Percentiles rank a stretch among this genome's conserved stretches.
Conservation (phyloP, 2,797 vertebrate genomes). For the Galaxias olidus region DNA sequence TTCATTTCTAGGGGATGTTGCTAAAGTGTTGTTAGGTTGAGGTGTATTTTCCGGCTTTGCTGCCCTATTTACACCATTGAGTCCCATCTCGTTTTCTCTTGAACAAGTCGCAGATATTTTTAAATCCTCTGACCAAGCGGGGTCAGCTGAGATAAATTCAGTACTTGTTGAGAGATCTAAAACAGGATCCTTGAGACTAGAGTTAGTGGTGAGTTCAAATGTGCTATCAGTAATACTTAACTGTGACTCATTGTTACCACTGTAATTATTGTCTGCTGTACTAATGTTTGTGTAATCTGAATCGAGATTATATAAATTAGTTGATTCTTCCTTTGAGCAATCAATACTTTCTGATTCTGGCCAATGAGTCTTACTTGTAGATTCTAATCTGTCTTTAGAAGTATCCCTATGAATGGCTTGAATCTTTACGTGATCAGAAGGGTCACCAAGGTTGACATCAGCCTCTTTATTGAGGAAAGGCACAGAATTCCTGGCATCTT, state of each 20-base stretch:
- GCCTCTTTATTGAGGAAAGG: constrained; percentile 12
- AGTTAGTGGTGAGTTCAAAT: constrained; percentile 2
- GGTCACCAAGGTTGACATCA: neutral
- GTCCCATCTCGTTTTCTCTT: neutral
- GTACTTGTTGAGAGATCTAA: neutral
- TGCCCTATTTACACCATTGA: constrained; percentile 14
- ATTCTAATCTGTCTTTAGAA: neutral
- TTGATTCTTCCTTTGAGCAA: constrained; percentile 11
- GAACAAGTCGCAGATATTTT: too few species aligned
- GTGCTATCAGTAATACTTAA: neutral
- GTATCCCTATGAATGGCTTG: constrained; percentile 14
- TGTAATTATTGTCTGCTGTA: neutral
- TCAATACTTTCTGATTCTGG: constrained; percentile 2
- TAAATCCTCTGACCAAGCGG: neutral
- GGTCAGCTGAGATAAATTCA: constrained; percentile 6
- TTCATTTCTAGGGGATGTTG: neutral
- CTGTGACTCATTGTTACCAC: constrained; percentile 10
- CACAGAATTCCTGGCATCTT: constrained; percentile 7
- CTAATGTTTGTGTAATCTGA: constrained; percentile 3
- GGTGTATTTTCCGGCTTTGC: constrained; percentile 17
- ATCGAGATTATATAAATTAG: constrained; percentile 5
- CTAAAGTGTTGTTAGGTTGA: constrained; percentile 3
- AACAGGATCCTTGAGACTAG: neutral
- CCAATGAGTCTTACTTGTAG: neutral
- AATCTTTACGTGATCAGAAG: neutral